Base-by-base conservation (phyloP, 2,888 invertebrate species). In the Mycalesis mineus region DNA sequence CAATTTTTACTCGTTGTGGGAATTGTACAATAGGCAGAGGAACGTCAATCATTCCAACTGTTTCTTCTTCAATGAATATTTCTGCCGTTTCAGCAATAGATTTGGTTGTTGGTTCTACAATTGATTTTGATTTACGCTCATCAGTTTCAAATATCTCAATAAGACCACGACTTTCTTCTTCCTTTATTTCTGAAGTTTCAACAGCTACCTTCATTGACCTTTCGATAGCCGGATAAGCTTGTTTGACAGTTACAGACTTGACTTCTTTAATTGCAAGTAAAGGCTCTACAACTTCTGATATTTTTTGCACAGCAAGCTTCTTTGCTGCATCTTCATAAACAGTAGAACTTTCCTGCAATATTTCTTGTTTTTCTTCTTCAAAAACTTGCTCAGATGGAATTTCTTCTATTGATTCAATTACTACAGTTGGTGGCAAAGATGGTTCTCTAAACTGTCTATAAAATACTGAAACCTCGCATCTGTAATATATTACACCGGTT, bases 21-120 rank as follows among this genome's bases (percentile, higher is more conserved):
- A 57, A 36, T 15, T 41, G 22, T 40, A 13, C 28, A 6, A 41
- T 42, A 0, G 67, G 59, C 61, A 75, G 68, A 51, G 69, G 49
- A 7, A 68, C 48, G 40, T 69, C 64, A 29, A 75, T 58, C 1
- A 66, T 56, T 56, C 68, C 63, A 31, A 68, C 57, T 48, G 67
- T 64, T 0, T 66, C 60, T 47, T 71, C 66, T 53, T 71, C 63
- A n/a, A 65, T 60, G 11, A 54, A 28, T 22, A 69, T 51, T 68
- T 74, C 69, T 7, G 65, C 65, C 11, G 65, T 62, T 62, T 74
- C 65, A 28, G 67, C 67, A 15, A 69, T 68, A 6, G 69, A 48
- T 51, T 65, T 64, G 9, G 67, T 55, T n/a, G 68, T 64, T 61
- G 68, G 67, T 55, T 70, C 66, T 6, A 66, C 51, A 0, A 66